phyloP scores from a whole-genome alignment of 2,113 vertebrate species.

The Dolichallabes microphthalmus region DNA sequence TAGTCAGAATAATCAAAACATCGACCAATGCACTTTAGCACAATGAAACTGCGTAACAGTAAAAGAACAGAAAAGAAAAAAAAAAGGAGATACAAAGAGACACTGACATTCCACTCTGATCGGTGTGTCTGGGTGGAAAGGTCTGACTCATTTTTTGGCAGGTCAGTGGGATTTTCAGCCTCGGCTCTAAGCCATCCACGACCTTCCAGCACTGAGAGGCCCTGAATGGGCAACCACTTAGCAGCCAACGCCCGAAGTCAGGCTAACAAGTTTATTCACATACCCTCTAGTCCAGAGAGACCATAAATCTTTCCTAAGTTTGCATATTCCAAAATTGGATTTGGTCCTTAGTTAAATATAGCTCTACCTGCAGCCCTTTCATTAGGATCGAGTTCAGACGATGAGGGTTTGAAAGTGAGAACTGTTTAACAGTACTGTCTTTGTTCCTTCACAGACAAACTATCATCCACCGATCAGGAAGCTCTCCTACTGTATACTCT shows the following conservation, averaged over 20 bases:
- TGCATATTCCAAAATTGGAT: conserved; percentile 4
- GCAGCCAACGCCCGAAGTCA: conserved; percentile 7
- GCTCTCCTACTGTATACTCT: not conserved
- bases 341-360: conserved; percentile 4
- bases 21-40: not conserved
- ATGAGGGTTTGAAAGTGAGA: not conserved
- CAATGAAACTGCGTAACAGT: not conserved
- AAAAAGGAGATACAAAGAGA: conserved; percentile 21
- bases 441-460: conserved; percentile 7
- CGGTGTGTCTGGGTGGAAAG: conserved; percentile 48
- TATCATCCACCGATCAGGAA: not conserved
- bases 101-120: conserved; percentile 37
- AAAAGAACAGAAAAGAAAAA: not conserved
- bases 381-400: not conserved
- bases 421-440: conserved; percentile 8
- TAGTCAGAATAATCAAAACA: not conserved
- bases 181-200: conserved; percentile 27
- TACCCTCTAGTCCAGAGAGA: not conserved
- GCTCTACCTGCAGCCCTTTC: not conserved
- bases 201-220: conserved; percentile 35
- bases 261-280: conserved; percentile 18
- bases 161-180: conserved; percentile 45
- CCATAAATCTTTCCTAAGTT: not conserved
- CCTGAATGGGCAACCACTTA: conserved; percentile 29
- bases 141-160: conserved; percentile 50